Conservation (phyloP, 2,797 vertebrate species). For the Tolypeutes matacus region DNA sequence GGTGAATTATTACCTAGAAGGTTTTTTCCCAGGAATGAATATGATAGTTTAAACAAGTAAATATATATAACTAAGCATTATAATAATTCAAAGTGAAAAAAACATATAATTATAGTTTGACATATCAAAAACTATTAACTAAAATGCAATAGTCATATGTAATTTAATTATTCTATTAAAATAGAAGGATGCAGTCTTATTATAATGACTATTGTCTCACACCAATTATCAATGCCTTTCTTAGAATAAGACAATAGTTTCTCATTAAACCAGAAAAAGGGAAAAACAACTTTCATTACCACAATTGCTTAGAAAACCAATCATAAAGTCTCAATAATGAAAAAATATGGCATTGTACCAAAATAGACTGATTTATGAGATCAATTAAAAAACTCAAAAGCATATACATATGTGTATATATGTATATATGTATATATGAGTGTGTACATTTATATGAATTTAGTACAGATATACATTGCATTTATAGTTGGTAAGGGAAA, state of each 20-base stretch:
- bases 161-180: too few relatives aligned
- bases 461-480: background rate
- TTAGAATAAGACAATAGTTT: background rate
- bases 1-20: constrained; percentile 4
- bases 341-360: background rate
- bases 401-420: background rate
- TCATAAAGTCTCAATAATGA: background rate
- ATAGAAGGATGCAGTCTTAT: too few relatives aligned
- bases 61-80: constrained; percentile 1
- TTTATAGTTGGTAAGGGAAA: background rate
- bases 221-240: background rate
- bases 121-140: background rate
- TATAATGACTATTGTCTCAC: background rate
- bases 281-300: constrained; percentile 3
- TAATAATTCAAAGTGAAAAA: constrained; percentile 30
- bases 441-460: background rate
- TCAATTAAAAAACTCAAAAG: background rate
- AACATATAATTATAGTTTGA: background rate
- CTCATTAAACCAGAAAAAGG: too few relatives aligned
- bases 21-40: background rate
- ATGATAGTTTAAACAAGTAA: constrained; percentile 24
- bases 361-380: background rate
- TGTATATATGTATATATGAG: background rate
- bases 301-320: background rate
- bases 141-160: background rate